phyloP scores from a whole-genome alignment of 2,888 invertebrate species.

The Herminia tarsipennalis region DNA sequence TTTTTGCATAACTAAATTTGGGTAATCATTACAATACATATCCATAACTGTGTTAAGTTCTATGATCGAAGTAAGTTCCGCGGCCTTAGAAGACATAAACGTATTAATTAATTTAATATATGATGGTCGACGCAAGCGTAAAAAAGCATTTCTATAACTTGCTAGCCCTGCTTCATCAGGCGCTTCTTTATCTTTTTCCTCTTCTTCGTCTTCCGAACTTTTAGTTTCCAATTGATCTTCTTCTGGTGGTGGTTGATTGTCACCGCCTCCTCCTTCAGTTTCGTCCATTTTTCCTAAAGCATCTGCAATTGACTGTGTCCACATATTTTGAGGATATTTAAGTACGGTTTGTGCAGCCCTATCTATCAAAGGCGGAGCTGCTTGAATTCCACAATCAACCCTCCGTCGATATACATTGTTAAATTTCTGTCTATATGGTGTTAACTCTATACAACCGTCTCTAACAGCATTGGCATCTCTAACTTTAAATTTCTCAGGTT shows the following conservation, averaged over 20 bases:
- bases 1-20: slow-evolving; percentile 72
- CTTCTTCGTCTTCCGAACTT: slow-evolving; percentile 58
- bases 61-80: slow-evolving; percentile 68
- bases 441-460: slow-evolving; percentile 89
- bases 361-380: slow-evolving; percentile 73
- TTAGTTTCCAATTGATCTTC: slow-evolving; percentile 34
- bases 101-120: slow-evolving; percentile 66
- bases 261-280: slow-evolving; percentile 63
- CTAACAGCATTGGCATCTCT: slow-evolving; percentile 85
- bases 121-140: slow-evolving; percentile 68
- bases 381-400: slow-evolving; percentile 86
- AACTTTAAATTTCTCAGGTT: slow-evolving; percentile 77
- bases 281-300: slow-evolving; percentile 59
- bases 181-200: slow-evolving; percentile 42
- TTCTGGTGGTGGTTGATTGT: slow-evolving; percentile 45
- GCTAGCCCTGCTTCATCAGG: slow-evolving; percentile 65
- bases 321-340: slow-evolving; percentile 88
- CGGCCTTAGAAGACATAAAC: slow-evolving; percentile 56
- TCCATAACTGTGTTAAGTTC: slow-evolving; percentile 84
- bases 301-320: slow-evolving; percentile 87
- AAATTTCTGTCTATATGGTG: slow-evolving; percentile 84
- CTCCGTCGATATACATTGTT: slow-evolving; percentile 84
- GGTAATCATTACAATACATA: slow-evolving; percentile 87
- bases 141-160: slow-evolving; percentile 61
- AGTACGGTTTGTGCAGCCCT: slow-evolving; percentile 88